Conservation (phyloP, 2,797 vertebrate species). For the Spheniscus humboldti region DNA sequence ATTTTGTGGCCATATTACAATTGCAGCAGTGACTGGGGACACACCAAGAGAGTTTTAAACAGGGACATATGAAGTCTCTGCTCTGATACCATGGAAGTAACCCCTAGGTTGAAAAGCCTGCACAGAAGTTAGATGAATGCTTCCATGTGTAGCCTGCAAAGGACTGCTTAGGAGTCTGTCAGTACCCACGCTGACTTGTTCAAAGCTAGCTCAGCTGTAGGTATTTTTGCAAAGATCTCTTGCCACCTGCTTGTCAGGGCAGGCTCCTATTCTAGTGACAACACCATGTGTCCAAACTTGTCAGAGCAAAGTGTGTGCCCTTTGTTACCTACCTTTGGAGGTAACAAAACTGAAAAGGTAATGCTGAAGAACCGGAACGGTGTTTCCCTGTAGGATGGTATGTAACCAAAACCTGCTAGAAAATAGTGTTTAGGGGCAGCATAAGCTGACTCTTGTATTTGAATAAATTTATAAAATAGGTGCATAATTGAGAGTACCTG, state of each 20-base stretch:
- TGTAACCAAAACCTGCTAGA: background rate
- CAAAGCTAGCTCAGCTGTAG: background rate
- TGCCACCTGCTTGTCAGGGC: background rate
- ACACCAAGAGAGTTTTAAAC: background rate
- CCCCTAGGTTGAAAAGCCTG: background rate
- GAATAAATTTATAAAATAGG: background rate
- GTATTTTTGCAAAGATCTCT: background rate
- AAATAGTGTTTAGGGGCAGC: background rate
- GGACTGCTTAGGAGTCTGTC: background rate
- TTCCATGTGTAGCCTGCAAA: background rate
- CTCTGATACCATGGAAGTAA: background rate
- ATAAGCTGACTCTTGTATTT: background rate
- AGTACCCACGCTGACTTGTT: background rate
- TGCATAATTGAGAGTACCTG: fast-evolving
- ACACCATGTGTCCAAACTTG: background rate
- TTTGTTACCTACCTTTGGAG: too few relatives aligned
- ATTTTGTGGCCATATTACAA: background rate
- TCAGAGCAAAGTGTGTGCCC: background rate
- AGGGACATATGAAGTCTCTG: background rate
- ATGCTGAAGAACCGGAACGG: background rate
- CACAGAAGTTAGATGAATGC: background rate
- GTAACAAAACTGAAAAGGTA: background rate
- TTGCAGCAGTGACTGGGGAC: background rate
- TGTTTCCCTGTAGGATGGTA: background rate
- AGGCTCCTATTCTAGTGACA: background rate